Conservation (phyloP, 2,113 vertebrate genomes). For the Noturus placidus region DNA sequence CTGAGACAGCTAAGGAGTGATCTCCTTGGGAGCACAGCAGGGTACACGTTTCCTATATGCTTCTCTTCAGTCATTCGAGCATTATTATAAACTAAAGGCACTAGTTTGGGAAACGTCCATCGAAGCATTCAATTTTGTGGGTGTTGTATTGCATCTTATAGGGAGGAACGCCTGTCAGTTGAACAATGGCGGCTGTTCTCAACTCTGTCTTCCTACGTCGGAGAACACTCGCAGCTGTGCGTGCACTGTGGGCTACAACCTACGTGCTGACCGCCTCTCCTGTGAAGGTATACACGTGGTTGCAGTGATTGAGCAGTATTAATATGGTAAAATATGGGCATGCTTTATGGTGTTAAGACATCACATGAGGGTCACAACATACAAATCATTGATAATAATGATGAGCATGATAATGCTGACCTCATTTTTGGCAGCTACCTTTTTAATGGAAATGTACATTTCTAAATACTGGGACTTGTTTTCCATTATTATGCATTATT, state of each 20-base stretch:
- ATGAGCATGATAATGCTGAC: background rate
- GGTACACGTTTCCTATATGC: slow-evolving; percentile 8
- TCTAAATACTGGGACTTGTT: background rate
- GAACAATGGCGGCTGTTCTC: slow-evolving; percentile 94
- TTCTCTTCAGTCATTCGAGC: slow-evolving; percentile 24
- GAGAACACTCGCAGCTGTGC: slow-evolving; percentile 90
- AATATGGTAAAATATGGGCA: background rate
- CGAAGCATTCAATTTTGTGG: background rate
- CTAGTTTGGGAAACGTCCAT: background rate
- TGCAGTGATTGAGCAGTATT: background rate
- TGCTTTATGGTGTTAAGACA: background rate
- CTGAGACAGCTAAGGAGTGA: slow-evolving; percentile 43
- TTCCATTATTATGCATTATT: background rate
- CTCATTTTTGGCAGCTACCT: background rate
- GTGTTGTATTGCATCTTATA: slow-evolving; percentile 56
- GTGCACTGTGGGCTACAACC: slow-evolving; percentile 93
- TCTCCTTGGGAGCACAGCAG: slow-evolving; percentile 42
- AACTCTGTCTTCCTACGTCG: slow-evolving; percentile 94
- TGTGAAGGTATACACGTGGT: slow-evolving; percentile 80
- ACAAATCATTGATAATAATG: background rate
- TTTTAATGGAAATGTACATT: background rate
- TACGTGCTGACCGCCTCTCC: slow-evolving; percentile 87
- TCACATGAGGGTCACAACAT: background rate
- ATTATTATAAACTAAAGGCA: slow-evolving; percentile 2
- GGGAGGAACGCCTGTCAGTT: slow-evolving; percentile 91